These are phyloP conservation scores for Dastarcus helophoroides DNA, from an alignment of 2,888 invertebrate genomes.

Conservation along the genomic window DNA sequence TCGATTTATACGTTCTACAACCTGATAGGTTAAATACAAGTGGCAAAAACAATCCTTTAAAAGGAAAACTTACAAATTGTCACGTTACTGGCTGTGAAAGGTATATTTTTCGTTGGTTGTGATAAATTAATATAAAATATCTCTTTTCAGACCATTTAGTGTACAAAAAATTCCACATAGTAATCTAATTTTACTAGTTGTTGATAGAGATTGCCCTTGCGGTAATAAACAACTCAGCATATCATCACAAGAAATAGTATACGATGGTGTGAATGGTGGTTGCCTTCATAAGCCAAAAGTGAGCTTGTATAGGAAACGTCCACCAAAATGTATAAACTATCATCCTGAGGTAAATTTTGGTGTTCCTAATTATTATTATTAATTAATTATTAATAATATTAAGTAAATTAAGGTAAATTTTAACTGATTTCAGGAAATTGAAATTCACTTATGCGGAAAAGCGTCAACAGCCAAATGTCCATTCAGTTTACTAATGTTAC, in stretches of 20 bases:
- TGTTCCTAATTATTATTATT: too few species aligned
- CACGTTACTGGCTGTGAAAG: conserved; percentile 80
- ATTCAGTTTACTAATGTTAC: too few species aligned
- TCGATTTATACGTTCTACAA: conserved; percentile 75
- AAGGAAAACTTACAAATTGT: conserved; percentile 81
- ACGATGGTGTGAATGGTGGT: conserved; percentile 40
- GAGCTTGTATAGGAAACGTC: conserved; percentile 60
- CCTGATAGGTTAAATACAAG: conserved; percentile 68
- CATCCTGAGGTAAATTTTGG: conserved; percentile 64
- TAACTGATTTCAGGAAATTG: conserved; percentile 45
- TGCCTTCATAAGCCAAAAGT: conserved; percentile 50
- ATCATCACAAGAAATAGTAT: conserved; percentile 57
- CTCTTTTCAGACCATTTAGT: conserved; percentile 64
- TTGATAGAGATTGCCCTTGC: conserved; percentile 80
- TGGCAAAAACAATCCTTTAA: conserved; percentile 70
- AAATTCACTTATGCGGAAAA: conserved; percentile 50
- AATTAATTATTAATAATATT: too few species aligned
- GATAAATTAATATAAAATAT: conserved; percentile 3
- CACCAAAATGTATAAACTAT: conserved; percentile 75
- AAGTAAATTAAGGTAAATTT: too few species aligned
- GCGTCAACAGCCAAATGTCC: conserved; percentile 34
- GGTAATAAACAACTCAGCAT: conserved; percentile 79
- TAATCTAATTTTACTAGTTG: conserved; percentile 77
- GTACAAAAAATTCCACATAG: conserved; percentile 86
- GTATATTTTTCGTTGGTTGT: conserved; percentile 33